These are phyloP conservation scores for Pseudopipra pipra DNA, from an alignment of 2,113 vertebrate genomes.

Conservation along the genomic window DNA sequence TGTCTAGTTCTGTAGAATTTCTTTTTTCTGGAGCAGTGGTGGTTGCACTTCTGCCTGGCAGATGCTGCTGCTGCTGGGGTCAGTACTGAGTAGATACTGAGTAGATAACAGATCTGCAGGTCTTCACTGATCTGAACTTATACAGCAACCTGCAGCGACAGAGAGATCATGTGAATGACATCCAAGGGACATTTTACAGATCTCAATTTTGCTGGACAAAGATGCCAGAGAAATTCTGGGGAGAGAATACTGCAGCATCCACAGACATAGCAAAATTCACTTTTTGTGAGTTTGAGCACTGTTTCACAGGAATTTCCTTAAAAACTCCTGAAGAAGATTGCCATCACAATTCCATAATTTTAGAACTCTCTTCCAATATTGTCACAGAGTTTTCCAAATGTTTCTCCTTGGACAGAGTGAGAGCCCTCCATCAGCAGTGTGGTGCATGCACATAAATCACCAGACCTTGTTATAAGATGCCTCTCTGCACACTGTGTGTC, in stretches of 20 bases:
- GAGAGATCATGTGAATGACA: not conserved
- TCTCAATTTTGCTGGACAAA: not conserved
- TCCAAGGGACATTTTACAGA: not conserved
- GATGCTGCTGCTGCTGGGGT: not conserved
- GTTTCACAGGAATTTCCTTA: not conserved
- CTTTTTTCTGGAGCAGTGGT: not conserved
- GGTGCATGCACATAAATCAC: not conserved
- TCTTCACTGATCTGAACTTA: not conserved
- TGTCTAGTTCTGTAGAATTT: not conserved
- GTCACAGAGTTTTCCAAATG: not conserved
- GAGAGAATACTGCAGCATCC: not conserved
- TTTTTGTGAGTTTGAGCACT: not conserved
- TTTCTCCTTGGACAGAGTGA: not conserved
- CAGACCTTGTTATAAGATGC: not conserved
- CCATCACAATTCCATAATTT: not conserved
- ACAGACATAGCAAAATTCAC: not conserved
- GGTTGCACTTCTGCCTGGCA: not conserved
- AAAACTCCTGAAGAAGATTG: not conserved
- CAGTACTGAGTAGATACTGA: too few species aligned
- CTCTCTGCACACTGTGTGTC: not conserved
- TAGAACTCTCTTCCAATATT: not conserved
- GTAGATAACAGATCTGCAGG: not conserved
- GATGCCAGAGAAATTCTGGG: not conserved
- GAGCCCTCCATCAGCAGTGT: not conserved
- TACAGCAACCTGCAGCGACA: not conserved